Evolutionary conservation across 2,888 invertebrate species (phyloP), one percentile per base, ranked within the genome.

Genomic region (Agrotis puta): DNA sequence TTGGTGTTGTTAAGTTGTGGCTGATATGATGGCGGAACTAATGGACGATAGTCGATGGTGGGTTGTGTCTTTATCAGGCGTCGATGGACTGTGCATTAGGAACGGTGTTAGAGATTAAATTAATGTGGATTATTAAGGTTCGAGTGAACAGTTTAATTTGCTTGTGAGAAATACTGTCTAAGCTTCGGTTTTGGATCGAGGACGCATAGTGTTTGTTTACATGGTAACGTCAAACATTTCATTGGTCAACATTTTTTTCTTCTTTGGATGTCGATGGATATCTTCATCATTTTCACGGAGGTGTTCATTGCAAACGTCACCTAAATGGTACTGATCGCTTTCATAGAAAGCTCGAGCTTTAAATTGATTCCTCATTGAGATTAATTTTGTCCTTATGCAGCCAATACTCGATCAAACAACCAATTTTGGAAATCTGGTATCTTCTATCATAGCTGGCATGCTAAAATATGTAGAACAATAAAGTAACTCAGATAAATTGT

Each of bases 21-120:
- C 82, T 77, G 81, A 72, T 85, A 70, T 81, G 75, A 82, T 77
- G 54, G 71, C 50, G 62, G 56, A 65, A 62, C 74, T 69, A 79
- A 79, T 79, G 73, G 72, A 53, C 51, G 63, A 68, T 73, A 58
- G 63, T 53, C 56, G 62, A 57, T 39, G 27, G 27, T 66, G 9
- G n/a, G 2, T 62, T 39, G 27, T 77, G 62, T 71, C 71, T 80
- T 69, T 67, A 68, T 79, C 69, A 82, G 50, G 56, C 56, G 33
- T n/a, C 18, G 56, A 59, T 63, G 54, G 48, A 58, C 71, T 33
- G 24, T 39, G 24, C 45, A 64, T 63, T 75, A 66, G 45, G 43
- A 20, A 27, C 54, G 33, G 43, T 22, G 18, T 76, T 57, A 63
- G 45, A 5, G 45, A 22, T 18, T 68, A 22, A 79, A 72, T 78